Base-by-base conservation (phyloP, 2,113 vertebrate genomes). In the Gopherus flavomarginatus region DNA sequence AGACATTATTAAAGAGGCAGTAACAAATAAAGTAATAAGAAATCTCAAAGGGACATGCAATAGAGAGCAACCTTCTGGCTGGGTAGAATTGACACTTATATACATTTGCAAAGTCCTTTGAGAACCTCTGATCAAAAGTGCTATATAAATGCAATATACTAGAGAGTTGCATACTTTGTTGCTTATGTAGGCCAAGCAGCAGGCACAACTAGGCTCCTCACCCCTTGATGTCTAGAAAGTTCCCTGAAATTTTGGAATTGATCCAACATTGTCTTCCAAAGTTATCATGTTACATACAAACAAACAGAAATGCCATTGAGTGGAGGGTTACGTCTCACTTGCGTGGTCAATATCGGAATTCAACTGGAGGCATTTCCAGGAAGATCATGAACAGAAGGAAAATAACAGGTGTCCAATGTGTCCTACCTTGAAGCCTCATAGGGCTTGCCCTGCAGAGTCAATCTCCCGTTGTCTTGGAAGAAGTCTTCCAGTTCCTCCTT, bases 381-480 rank as follows among this genome's bases (percentile, higher is more conserved):
- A 86, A 52, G 77, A 59, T 82, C 31, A 31, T n/a, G 57, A 81
- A 52, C 75, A 83, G 94, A 90, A 14, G 49, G 31, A 31, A 78
- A 35, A n/a, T 52, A 52, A 50, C 42, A 72, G 42, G 29, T 59
- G 52, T 52, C 24, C 1, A 2, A 38, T 21, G 38, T 12, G 27
- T 50, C 97, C 98, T 98, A 98, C 98, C 98, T 98, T 10, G 83
- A 90, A 87, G 97, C 94, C 8, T 27, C 82, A 26, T 94, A 80
- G 35, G 85, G 44, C 85, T 80, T 93, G 11, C 56, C 93, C 84
- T 86, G 92, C 6, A 86, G 95, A 42, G 83, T 96, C 54, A 91
- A 93, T 3, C 56, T 95, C 88, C 90, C 85, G 77, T 87, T 89
- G 72, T 94, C 69, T 69, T 53, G 95, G 91, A 98, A 97, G 95